Percentiles rank a stretch among this genome's conserved stretches.
These are phyloP conservation scores for Caenorhabditis afra DNA, from an alignment of 2,888 invertebrate species.

Conservation along the genomic window DNA sequence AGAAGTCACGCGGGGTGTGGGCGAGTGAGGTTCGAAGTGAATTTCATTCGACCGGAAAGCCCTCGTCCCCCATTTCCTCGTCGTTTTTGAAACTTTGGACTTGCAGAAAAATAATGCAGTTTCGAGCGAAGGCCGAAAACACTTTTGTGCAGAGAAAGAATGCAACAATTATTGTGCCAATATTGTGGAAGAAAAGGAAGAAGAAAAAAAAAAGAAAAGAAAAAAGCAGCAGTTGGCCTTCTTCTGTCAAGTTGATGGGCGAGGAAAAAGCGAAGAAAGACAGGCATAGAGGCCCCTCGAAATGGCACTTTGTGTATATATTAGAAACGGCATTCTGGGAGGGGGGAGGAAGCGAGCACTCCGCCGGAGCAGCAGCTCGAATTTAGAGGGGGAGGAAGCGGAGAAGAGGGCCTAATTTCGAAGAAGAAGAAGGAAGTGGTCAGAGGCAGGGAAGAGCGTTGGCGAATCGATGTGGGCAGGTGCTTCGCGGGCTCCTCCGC, in stretches of 20 bases:
- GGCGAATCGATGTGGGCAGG: conserved; percentile 35
- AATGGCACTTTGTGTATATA: conserved; percentile 55
- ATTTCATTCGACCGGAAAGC: conserved; percentile 34
- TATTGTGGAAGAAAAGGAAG: conserved; percentile 16
- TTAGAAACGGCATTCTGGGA: conserved; percentile 49
- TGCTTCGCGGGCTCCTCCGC: conserved; percentile 7
- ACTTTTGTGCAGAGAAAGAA: conserved; percentile 3
- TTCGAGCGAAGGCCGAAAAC: conserved; percentile 13
- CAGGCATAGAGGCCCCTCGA: conserved; percentile 28
- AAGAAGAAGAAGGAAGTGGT: conserved; percentile 14
- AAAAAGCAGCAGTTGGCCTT: conserved; percentile 32
- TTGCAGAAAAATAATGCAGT: background rate
- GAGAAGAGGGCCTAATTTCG: conserved; percentile 39
- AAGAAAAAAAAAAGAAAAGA: conserved; percentile 15
- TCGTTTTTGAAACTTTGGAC: conserved; percentile 26
- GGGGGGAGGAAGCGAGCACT: conserved; percentile 18
- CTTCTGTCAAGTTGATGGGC: conserved; percentile 38
- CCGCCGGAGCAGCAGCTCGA: background rate
- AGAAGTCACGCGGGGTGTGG: background rate
- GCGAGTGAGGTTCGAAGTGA: background rate
- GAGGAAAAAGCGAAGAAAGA: conserved; percentile 34
- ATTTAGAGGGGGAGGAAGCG: conserved; percentile 5
- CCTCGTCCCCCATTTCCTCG: conserved; percentile 20
- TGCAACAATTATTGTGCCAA: conserved; percentile 16
- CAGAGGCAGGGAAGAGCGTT: background rate